Evolutionary conservation across 2,113 vertebrate genomes (phyloP), one percentile per base, ranked within the genome.

Genomic region (Ochotona princeps): DNA sequence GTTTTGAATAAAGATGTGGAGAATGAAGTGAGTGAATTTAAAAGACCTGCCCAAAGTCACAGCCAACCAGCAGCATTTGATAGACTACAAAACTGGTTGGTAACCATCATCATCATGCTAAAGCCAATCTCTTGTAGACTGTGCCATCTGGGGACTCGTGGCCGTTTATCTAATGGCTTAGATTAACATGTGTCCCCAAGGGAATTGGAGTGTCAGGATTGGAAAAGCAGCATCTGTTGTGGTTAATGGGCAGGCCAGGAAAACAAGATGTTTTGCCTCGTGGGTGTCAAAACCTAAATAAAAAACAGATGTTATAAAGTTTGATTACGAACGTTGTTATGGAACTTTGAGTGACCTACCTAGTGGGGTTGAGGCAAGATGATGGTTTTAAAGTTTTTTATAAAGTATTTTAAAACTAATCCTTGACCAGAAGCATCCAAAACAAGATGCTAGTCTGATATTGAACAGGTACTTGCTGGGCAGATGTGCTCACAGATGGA

Each of bases 141-240:
- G 38, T 44, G 38, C 38, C 38, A 44, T 44, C 38, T 87, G 44
- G 51, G 23, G 15, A 26, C 32, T 78, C 38, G 32, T 74, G 47
- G 18, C 32, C 38, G 30, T 25, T 38, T 4, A 47, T 17, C 15
- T 20, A 2, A 47, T 7, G 30, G 26, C 28, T n/a, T 78, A 44
- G 8, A 69, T 63, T 44, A 21, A 44, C 28, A 6, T 14, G 18
- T 30, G 35, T 35, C 17, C 7, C 69, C 18, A 13, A 20, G 49
- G n/a, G 51, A 35, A 35, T 51, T 25, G n/a, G 3, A 32, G 75
- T 44, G 63, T 61, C n/a, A 21, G 83, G 21, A 3, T 44, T 76
- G 44, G 30, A 23, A 28, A 61, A 28, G 54, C 17, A 0, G 28
- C 23, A 0, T 2, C 2, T 3, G 0, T 18, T 7, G 30, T 44